Conservation (phyloP, 2,888 invertebrate species). For the Heteropelma amictum region DNA sequence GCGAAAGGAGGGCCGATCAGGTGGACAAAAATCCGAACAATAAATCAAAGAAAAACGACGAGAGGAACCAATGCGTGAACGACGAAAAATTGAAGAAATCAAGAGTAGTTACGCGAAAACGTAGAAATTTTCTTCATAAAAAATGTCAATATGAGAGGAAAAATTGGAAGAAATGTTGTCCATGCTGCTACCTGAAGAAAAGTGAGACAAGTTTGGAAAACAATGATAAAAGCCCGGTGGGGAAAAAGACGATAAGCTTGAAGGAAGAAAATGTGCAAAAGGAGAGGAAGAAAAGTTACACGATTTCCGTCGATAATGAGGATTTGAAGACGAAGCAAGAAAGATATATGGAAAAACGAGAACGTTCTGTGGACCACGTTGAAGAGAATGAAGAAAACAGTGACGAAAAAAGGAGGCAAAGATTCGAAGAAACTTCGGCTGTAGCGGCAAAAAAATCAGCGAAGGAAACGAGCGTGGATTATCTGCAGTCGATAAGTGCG, state of each 20-base stretch:
- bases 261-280: not conserved
- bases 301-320: too few relatives aligned
- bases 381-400: not conserved
- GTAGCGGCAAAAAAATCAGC: too few relatives aligned
- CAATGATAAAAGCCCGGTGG: not conserved
- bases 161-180: not conserved
- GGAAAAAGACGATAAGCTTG: not conserved
- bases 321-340: not conserved
- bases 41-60: not conserved
- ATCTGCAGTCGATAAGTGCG: not conserved
- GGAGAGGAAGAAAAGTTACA: not conserved
- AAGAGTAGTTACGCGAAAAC: not conserved
- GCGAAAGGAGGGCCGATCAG: conserved; percentile 16
- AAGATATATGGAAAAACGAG: not conserved
- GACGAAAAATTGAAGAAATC: conserved; percentile 1
- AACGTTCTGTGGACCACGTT: not conserved
- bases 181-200: not conserved
- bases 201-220: not conserved
- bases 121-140: conserved; percentile 9
- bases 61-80: not conserved
- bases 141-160: not conserved
- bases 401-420: not conserved
- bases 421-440: not conserved
- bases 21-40: not conserved
- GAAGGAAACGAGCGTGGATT: not conserved